Base-by-base conservation (phyloP, 2,888 invertebrate species). In the Exocentrus adspersus region DNA sequence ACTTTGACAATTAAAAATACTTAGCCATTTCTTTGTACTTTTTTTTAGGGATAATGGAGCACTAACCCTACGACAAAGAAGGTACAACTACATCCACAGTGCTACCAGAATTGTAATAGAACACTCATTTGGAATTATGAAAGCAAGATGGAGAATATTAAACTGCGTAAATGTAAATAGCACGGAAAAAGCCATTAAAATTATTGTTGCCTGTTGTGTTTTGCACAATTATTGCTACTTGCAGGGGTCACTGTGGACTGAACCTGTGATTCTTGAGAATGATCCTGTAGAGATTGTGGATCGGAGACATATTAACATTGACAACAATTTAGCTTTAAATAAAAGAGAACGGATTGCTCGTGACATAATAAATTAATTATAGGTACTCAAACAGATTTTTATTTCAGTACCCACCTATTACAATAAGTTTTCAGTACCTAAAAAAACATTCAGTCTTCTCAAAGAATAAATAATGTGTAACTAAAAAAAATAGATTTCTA, bases 221-320 rank as follows among this genome's bases (percentile, higher is more conserved):
- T 16, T 50, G 2, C 58, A 58, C 14, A 58, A 58, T 48, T 58
- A 24, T 41, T 41, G 58, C n/a, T 58, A 58, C 17, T 9, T 50
- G 1, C 19, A 58, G 14, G 19, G 7, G 2, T 48, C 37, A 7
- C 6, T 12, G 7, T 58, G 58, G 58, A 28, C 48, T 21, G 58
- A 58, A 24, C 9, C 10, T 14, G 9, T 20, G 37, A 48, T 50
- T 45, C 16, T n/a, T 19, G 20, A 20, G 20, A 20, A 45, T 10
- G 45, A 20, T n/a, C n/a, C n/a, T n/a, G n/a, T 9, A 6, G 1
- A 30, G 30, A 30, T 2, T 2, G 6, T 30, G 30, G n/a, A 30
- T 30, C 7, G 7, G 30, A 2, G 2, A n/a, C n/a, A n/a, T n/a
- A n/a, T 6, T 28, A 7, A 30, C 30, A 9, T 30, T 1, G 30